phyloP scores from a whole-genome alignment of 2,888 invertebrate genomes.

The Phengaris alcon region DNA sequence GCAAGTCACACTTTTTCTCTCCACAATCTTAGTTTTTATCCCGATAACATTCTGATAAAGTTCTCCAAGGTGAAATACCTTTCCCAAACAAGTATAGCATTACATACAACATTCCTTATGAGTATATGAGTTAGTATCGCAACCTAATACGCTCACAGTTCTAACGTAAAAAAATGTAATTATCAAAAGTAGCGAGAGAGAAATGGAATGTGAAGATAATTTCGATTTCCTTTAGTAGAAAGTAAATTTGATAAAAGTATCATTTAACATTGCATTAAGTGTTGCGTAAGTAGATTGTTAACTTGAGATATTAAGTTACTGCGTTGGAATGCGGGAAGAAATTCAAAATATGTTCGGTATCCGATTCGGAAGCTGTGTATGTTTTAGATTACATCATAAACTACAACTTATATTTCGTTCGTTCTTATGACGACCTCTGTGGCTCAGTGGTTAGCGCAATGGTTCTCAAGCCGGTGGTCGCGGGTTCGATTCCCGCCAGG shows the following conservation, averaged over 20 bases:
- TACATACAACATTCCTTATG: slow-evolving; percentile 40
- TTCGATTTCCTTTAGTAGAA: slow-evolving; percentile 79
- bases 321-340: not conserved
- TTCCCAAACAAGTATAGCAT: slow-evolving; percentile 33
- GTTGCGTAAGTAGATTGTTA: not conserved
- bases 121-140: slow-evolving; percentile 53
- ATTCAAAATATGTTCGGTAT: not conserved
- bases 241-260: slow-evolving; percentile 51
- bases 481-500: too few species aligned
- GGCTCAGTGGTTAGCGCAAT: too few species aligned
- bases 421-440: too few species aligned
- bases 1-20: too few species aligned
- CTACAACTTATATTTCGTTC: not conserved
- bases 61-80: slow-evolving; percentile 17
- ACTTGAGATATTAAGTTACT: not conserved
- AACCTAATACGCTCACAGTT: slow-evolving; percentile 48
- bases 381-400: not conserved
- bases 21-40: not conserved
- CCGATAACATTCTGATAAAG: not conserved
- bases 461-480: too few species aligned
- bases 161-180: slow-evolving; percentile 66
- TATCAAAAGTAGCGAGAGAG: slow-evolving; percentile 71
- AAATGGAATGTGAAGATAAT: slow-evolving; percentile 75
- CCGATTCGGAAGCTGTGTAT: not conserved
- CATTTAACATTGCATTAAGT: not conserved